Evolutionary conservation across 2,888 invertebrate species (phyloP).

Genomic region (Amaurobius ferox): DNA sequence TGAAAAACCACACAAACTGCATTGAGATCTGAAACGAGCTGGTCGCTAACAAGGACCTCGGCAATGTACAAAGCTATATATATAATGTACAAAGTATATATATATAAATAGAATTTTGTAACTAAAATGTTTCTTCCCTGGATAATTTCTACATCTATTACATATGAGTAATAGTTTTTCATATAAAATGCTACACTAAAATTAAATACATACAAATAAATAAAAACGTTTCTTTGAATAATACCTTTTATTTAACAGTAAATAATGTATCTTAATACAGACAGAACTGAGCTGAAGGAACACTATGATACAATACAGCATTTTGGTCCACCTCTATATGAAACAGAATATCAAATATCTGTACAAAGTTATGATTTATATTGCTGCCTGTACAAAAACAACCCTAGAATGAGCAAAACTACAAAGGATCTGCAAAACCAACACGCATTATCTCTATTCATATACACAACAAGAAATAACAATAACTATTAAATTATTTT

Average conservation of each 20-base stretch:
- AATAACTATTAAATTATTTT: background rate
- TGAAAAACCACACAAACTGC: too few relatives aligned
- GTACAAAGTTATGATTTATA: background rate
- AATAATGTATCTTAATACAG: conserved; percentile 64
- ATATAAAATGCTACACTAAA: too few relatives aligned
- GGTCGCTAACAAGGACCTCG: too few relatives aligned
- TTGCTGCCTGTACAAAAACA: conserved; percentile 56
- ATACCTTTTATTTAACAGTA: conserved; percentile 69
- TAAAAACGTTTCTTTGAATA: conserved; percentile 29
- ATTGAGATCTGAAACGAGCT: too few relatives aligned
- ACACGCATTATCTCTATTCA: background rate
- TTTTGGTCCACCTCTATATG: conserved; percentile 28
- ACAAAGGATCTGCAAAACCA: conserved; percentile 11
- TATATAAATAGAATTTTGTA: too few relatives aligned
- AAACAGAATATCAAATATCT: conserved; percentile 19
- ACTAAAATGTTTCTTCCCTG: too few relatives aligned
- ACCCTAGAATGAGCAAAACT: conserved; percentile 35
- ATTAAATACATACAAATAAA: too few relatives aligned
- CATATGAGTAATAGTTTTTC: too few relatives aligned
- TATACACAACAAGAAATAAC: background rate
- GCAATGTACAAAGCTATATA: too few relatives aligned
- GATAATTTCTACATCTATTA: too few relatives aligned
- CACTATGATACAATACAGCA: conserved; percentile 53
- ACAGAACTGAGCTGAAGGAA: conserved; percentile 44
- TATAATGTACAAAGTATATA: too few relatives aligned